These are phyloP conservation scores for Bufotes viridis DNA, from an alignment of 2,797 vertebrate species.

Conservation along the genomic window DNA sequence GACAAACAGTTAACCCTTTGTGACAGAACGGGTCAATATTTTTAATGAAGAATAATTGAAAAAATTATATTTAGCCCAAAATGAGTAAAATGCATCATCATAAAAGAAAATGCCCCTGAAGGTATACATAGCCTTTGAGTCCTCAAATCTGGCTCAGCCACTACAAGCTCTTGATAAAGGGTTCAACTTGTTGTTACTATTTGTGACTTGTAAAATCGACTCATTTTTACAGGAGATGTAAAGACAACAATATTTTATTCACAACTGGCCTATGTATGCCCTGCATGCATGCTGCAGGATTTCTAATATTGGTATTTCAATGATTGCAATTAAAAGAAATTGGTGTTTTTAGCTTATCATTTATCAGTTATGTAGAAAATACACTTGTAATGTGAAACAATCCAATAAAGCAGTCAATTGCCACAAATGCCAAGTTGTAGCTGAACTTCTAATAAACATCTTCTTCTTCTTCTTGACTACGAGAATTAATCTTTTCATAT, in stretches of 20 bases:
- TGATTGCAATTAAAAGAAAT: not conserved
- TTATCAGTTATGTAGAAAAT: constrained; percentile 15
- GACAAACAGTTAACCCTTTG: too few relatives aligned
- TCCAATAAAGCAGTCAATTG: not conserved
- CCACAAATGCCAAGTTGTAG: not conserved
- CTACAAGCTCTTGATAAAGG: not conserved
- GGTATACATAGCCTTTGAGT: too few relatives aligned
- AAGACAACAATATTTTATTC: not conserved
- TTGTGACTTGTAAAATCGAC: not conserved
- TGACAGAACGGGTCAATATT: too few relatives aligned
- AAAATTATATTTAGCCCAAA: too few relatives aligned
- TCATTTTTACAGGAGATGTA: constrained; percentile 11
- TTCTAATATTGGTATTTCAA: not conserved
- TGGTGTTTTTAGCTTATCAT: not conserved
- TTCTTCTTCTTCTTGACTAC: not conserved
- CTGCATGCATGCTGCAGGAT: constrained; percentile 34
- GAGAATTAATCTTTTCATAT: not conserved
- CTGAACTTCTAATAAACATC: not conserved
- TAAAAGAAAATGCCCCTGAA: too few relatives aligned
- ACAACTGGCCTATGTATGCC: not conserved
- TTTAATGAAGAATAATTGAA: too few relatives aligned
- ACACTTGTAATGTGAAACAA: constrained; percentile 25
- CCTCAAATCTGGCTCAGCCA: not conserved
- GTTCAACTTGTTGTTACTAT: not conserved
- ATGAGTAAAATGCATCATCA: too few relatives aligned